Evolutionary conservation across 1,140 invertebrate species (phyloP).

Genomic region (Oryctes rhinoceros): DNA sequence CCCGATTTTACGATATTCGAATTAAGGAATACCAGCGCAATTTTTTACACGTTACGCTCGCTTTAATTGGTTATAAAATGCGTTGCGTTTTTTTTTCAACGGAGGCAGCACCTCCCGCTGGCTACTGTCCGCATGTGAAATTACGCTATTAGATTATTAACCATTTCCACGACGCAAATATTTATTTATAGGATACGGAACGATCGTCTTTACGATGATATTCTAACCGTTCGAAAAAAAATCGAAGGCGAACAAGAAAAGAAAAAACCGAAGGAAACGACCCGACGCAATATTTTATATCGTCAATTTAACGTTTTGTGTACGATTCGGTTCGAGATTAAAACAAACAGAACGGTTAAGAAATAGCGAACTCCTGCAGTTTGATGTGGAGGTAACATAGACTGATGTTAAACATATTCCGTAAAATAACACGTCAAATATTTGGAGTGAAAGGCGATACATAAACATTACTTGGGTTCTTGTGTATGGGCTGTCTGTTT

Average conservation of each 20-base stretch:
- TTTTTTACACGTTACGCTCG: constrained; percentile 34
- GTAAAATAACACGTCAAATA: constrained; percentile 35
- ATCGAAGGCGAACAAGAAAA: background rate
- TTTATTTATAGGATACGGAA: constrained; percentile 28
- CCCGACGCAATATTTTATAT: constrained; percentile 30
- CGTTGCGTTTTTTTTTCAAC: constrained; percentile 2
- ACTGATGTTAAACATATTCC: constrained; percentile 30
- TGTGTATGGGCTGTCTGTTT: background rate
- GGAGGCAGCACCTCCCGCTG: background rate
- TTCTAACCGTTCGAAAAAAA: constrained; percentile 10
- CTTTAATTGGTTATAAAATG: constrained; percentile 33
- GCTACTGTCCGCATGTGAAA: background rate
- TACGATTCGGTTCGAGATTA: constrained; percentile 30
- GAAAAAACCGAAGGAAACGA: constrained; percentile 13
- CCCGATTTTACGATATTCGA: background rate
- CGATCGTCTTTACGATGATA: constrained; percentile 1
- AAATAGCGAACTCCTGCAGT: constrained; percentile 26
- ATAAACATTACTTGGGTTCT: constrained; percentile 16
- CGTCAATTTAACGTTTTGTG: constrained; percentile 30
- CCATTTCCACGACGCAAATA: constrained; percentile 21
- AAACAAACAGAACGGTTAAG: constrained; percentile 37
- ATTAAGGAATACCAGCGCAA: constrained; percentile 22
- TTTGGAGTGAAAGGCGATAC: constrained; percentile 29
- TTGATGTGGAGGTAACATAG: constrained; percentile 26
- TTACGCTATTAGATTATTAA: constrained; percentile 28